Percentiles rank a stretch among this genome's conserved stretches.
These are phyloP conservation scores for Spatula clypeata DNA, from an alignment of 2,797 vertebrate genomes.

Conservation along the genomic window DNA sequence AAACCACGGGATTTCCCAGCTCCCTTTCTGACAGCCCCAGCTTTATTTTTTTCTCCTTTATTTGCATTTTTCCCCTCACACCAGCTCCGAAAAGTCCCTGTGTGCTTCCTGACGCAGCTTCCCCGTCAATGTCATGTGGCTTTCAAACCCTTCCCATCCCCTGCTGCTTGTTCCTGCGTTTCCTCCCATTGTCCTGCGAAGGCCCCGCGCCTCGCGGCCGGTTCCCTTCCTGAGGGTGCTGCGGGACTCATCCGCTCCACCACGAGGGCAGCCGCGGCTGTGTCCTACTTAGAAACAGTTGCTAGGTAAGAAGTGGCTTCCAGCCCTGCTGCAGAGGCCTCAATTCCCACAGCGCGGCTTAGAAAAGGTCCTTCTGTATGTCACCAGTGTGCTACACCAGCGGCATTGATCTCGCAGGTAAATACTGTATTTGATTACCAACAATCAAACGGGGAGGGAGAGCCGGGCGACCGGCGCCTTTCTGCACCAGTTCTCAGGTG, in stretches of 20 bases:
- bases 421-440: slow-evolving; percentile 63
- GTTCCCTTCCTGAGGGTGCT: slow-evolving; percentile 72
- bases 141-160: slow-evolving; percentile 62
- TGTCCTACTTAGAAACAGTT: slow-evolving; percentile 81
- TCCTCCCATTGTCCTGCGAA: slow-evolving; percentile 68
- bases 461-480: fast-evolving
- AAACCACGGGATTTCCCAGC: neutral
- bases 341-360: slow-evolving; percentile 72
- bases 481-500: neutral
- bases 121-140: slow-evolving; percentile 12
- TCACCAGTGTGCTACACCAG: slow-evolving; percentile 56
- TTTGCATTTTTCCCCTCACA: slow-evolving; percentile 42
- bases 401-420: slow-evolving; percentile 67
- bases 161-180: neutral
- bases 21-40: neutral
- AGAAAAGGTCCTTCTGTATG: slow-evolving; percentile 79
- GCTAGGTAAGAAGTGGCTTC: slow-evolving; percentile 69
- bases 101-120: slow-evolving; percentile 2
- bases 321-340: slow-evolving; percentile 77
- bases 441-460: neutral
- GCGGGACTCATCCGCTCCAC: slow-evolving; percentile 61
- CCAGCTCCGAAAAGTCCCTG: slow-evolving; percentile 8
- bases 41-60: neutral
- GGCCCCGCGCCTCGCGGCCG: slow-evolving; percentile 33
- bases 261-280: slow-evolving; percentile 68